These are phyloP conservation scores for Mizuhopecten yessoensis DNA, from an alignment of 1,140 invertebrate species.

Conservation along the genomic window DNA sequence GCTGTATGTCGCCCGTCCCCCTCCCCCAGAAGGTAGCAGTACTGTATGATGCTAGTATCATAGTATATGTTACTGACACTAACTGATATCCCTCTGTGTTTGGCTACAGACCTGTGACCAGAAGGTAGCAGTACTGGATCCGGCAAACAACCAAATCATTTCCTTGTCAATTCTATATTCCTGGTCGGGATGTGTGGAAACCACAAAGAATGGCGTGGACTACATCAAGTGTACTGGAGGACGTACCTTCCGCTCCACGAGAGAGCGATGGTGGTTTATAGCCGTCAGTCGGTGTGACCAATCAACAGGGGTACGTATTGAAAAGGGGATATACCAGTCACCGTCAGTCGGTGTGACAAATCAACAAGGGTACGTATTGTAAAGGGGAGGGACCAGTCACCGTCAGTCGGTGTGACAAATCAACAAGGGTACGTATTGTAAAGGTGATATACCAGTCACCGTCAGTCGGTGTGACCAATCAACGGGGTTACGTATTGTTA, in stretches of 20 bases:
- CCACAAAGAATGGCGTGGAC: conserved; percentile 47
- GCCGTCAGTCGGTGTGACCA: conserved; percentile 77
- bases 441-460: no score
- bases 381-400: no score
- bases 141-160: conserved; percentile 71
- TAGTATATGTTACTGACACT: no score
- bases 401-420: conserved; percentile 75
- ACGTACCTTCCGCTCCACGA: conserved; percentile 73
- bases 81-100: no score
- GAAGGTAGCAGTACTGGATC: conserved; percentile 65
- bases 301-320: conserved; percentile 48
- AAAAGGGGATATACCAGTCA: no score
- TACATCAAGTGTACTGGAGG: conserved; percentile 65
- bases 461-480: conserved; percentile 75
- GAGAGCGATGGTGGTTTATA: conserved; percentile 82
- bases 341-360: conserved; percentile 76
- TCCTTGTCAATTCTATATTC: conserved; percentile 64
- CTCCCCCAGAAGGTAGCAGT: no score
- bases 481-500: conserved; percentile 42
- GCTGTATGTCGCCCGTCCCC: no score
- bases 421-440: conserved; percentile 46
- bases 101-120: conserved; percentile 65
- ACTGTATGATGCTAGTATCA: no score
- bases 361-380: conserved; percentile 46
- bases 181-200: conserved; percentile 68